Percentiles rank a stretch among this genome's conserved stretches.
These are phyloP conservation scores for Megamerina dolium DNA, from an alignment of 2,888 invertebrate species.

Conservation along the genomic window DNA sequence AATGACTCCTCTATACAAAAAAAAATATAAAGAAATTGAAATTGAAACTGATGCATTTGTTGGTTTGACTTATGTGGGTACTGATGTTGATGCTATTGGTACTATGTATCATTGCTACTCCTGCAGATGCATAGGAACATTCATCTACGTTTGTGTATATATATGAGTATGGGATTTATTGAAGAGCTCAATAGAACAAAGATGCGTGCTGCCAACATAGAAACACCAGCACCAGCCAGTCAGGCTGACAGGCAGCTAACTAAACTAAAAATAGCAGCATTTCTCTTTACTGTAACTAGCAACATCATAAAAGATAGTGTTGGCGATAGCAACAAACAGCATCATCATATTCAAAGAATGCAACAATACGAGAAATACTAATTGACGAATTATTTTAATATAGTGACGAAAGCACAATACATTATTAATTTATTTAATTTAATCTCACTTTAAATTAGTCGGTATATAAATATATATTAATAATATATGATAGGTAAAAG, in stretches of 20 bases:
- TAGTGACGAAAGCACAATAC: too few relatives aligned
- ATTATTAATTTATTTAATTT: too few relatives aligned
- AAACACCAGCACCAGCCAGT: too few relatives aligned
- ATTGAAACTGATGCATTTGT: conserved; percentile 9
- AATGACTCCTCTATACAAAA: conserved; percentile 19
- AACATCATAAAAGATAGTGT: too few relatives aligned
- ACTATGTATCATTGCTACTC: background rate
- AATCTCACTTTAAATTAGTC: too few relatives aligned
- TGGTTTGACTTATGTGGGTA: conserved; percentile 39
- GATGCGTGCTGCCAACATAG: conserved; percentile 1
- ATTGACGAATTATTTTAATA: conserved; percentile 8
- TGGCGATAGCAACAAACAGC: too few relatives aligned
- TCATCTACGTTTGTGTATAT: background rate
- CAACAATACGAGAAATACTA: conserved; percentile 6
- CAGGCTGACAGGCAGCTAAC: background rate
- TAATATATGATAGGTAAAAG: too few relatives aligned
- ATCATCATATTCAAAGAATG: too few relatives aligned
- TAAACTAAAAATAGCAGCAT: background rate
- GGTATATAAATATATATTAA: too few relatives aligned
- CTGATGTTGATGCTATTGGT: conserved; percentile 13
- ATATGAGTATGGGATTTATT: conserved; percentile 11
- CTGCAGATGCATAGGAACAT: too few relatives aligned
- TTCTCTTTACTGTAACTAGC: too few relatives aligned
- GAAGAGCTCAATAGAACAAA: background rate
- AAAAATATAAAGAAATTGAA: conserved; percentile 7